Evolutionary conservation across 1,140 invertebrate genomes (phyloP).

Genomic region (Eurosta solidaginis): DNA sequence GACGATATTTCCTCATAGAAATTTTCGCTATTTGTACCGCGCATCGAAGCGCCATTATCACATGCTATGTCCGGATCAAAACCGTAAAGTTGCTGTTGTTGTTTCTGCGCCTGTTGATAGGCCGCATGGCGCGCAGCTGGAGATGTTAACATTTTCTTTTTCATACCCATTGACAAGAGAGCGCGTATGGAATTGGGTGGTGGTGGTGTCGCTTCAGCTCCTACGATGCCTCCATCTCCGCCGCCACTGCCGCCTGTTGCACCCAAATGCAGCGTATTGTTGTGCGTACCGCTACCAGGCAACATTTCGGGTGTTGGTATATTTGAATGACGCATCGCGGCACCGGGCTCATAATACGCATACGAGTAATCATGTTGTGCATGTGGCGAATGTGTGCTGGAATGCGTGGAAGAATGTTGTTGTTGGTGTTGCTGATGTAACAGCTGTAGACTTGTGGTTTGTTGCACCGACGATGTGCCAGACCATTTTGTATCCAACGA

Average conservation of each 20-base stretch:
- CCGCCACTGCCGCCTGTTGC: slow-evolving; percentile 61
- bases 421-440: slow-evolving; percentile 35
- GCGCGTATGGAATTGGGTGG: slow-evolving; percentile 60
- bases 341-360: slow-evolving; percentile 75
- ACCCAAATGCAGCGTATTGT: no score
- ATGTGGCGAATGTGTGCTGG: slow-evolving; percentile 35
- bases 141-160: slow-evolving; percentile 51
- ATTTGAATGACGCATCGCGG: slow-evolving; percentile 64
- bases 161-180: slow-evolving; percentile 53
- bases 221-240: no score
- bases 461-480: slow-evolving; percentile 35
- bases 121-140: slow-evolving; percentile 47
- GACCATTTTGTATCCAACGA: slow-evolving; percentile 35
- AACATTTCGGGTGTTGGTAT: slow-evolving; percentile 65
- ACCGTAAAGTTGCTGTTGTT: slow-evolving; percentile 59
- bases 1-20: slow-evolving; percentile 83
- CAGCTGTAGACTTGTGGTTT: slow-evolving; percentile 34
- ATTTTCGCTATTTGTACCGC: slow-evolving; percentile 77
- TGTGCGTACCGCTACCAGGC: slow-evolving; percentile 29
- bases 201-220: slow-evolving; percentile 53
- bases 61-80: background rate
- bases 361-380: slow-evolving; percentile 68
- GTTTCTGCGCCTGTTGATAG: slow-evolving; percentile 53
- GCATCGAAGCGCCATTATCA: background rate
- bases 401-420: background rate